phyloP scores from a whole-genome alignment of 2,797 vertebrate species.

The Characodon lateralis region DNA sequence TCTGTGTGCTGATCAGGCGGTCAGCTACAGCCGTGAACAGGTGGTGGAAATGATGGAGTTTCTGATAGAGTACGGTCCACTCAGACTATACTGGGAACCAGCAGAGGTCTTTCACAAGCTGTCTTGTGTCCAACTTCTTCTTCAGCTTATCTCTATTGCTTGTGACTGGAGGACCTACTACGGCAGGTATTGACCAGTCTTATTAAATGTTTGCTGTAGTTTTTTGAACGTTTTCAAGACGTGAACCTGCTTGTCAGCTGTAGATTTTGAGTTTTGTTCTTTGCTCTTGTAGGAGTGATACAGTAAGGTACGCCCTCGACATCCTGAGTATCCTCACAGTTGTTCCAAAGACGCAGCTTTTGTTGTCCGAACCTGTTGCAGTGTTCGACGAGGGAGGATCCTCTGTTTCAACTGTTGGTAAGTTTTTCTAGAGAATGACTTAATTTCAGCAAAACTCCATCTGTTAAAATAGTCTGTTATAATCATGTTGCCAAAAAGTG shows the following conservation, averaged over 20 bases:
- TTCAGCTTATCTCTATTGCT: conserved; percentile 97
- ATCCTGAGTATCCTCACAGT: conserved; percentile 97
- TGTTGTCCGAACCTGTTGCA: conserved; percentile 92
- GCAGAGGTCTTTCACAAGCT: conserved; percentile 97
- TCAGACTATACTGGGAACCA: conserved; percentile 96
- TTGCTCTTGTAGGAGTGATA: conserved; percentile 88
- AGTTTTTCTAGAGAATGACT: conserved; percentile 44
- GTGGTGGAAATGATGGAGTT: conserved; percentile 99
- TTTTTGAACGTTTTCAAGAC: not conserved
- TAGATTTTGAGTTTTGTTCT: conserved; percentile 7
- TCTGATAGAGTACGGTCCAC: conserved; percentile 94
- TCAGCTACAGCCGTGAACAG: conserved; percentile 95
- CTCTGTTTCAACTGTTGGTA: conserved; percentile 94
- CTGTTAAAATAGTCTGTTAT: not conserved
- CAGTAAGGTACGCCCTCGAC: conserved; percentile 96
- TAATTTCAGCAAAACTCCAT: not conserved
- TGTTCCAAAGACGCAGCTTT: conserved; percentile 95
- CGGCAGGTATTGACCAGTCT: conserved; percentile 85
- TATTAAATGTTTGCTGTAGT: not conserved
- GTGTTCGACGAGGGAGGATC: conserved; percentile 94
- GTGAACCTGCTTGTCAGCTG: not conserved
- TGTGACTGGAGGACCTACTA: conserved; percentile 99
- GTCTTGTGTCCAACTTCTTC: conserved; percentile 95
- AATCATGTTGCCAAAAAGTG: not conserved
- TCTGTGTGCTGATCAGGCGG: conserved; percentile 81